Evolutionary conservation across 1,140 invertebrate species (phyloP).

Genomic region (Drosophila bocki): DNA sequence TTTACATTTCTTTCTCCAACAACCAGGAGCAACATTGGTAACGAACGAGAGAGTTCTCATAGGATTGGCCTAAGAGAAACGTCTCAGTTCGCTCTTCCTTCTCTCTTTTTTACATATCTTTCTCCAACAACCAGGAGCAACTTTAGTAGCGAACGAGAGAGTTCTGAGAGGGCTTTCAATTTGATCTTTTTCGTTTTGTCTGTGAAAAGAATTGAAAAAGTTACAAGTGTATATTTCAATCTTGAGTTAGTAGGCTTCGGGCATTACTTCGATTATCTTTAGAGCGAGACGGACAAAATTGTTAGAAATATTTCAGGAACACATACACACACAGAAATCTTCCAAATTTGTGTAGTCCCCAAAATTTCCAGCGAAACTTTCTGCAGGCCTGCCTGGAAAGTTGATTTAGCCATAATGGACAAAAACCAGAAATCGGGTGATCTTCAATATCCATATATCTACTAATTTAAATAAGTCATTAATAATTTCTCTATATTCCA

Average conservation of each 20-base stretch:
- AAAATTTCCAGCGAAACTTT: constrained; percentile 25
- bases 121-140: too few relatives aligned
- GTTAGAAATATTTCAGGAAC: constrained; percentile 12
- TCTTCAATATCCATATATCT: not conserved
- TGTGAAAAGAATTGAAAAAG: too few relatives aligned
- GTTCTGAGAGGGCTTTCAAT: too few relatives aligned
- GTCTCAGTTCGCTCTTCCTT: too few relatives aligned
- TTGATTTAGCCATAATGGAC: constrained; percentile 40
- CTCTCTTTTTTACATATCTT: too few relatives aligned
- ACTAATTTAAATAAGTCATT: not conserved
- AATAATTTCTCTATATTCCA: not conserved
- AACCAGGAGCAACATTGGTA: too few relatives aligned
- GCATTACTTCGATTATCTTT: constrained; percentile 8
- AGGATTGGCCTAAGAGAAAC: too few relatives aligned
- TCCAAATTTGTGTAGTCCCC: constrained; percentile 19
- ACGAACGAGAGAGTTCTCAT: too few relatives aligned
- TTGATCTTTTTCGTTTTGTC: too few relatives aligned
- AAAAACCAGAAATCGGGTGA: constrained; percentile 52
- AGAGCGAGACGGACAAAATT: constrained; percentile 22
- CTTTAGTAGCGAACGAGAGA: too few relatives aligned
- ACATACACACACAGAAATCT: constrained; percentile 25
- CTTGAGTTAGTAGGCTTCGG: constrained; percentile 13
- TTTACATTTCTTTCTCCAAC: too few relatives aligned
- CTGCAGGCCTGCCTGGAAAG: constrained; percentile 7
- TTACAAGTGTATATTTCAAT: not conserved